Base-by-base conservation (phyloP, 1,140 invertebrate genomes). In the Littorina saxatilis region DNA sequence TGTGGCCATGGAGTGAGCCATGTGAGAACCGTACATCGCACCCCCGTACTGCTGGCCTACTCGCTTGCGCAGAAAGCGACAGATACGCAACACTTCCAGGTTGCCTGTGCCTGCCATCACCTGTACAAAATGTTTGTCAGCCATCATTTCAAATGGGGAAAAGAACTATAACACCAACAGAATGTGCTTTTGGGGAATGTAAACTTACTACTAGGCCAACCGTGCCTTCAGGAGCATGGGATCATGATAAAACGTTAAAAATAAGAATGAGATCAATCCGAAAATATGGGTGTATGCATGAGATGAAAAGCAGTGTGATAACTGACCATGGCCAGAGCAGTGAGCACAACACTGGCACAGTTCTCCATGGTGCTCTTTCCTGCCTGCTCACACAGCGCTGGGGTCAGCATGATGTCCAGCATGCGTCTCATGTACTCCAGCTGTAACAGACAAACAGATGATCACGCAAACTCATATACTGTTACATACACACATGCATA, bases 91-190 rank as follows among this genome's bases (percentile, higher is more conserved):
- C 73, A 99, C 96, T 82, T 95, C 94, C 32, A 99, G 93, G 92
- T 99, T 96, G 7, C 98, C 98, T 3, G 97, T 98, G 11, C 98
- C 98, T 43, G 97, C 95, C 96, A 98, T 98, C 17, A 99, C 95
- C 94, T 96, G 86, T 3, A 90, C 73, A 81, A 86, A 79, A 43
- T 29, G 84, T 40, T 72, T n/a, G n/a, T n/a, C n/a, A n/a, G n/a
- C n/a, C n/a, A n/a, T n/a, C n/a, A n/a, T n/a, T n/a, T n/a, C n/a
- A n/a, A n/a, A n/a, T n/a, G n/a, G n/a, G n/a, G n/a, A n/a, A n/a
- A n/a, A n/a, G n/a, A n/a, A n/a, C n/a, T n/a, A n/a, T n/a, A n/a
- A n/a, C n/a, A n/a, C n/a, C n/a, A n/a, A n/a, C n/a, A n/a, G n/a
- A n/a, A n/a, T n/a, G n/a, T n/a, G n/a, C n/a, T n/a, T n/a, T n/a